Conservation (phyloP, 1,140 invertebrate genomes). For the Panagrolaimus sp. region DNA sequence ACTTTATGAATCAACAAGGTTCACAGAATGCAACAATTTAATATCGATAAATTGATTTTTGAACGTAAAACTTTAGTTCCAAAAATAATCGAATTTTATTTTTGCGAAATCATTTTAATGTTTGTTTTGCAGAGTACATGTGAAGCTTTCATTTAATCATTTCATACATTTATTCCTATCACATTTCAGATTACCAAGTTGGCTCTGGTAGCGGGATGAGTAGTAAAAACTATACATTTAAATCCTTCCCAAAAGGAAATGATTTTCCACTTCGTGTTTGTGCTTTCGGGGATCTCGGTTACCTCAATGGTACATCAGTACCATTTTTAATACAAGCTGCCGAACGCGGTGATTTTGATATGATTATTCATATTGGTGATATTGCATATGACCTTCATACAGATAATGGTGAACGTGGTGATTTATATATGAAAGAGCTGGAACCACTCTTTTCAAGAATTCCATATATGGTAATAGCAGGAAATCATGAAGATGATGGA, state of each 20-base stretch:
- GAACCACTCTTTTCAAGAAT: slow-evolving; percentile 56
- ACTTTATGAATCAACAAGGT: too few relatives aligned
- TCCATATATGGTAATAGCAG: slow-evolving; percentile 61
- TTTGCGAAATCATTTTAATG: too few relatives aligned
- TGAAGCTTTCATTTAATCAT: too few relatives aligned
- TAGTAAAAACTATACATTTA: slow-evolving; percentile 32
- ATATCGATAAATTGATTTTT: too few relatives aligned
- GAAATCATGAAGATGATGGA: slow-evolving; percentile 59
- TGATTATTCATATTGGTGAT: slow-evolving; percentile 52
- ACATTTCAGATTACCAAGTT: slow-evolving; percentile 42
- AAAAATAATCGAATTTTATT: too few relatives aligned
- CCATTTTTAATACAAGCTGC: slow-evolving; percentile 28
- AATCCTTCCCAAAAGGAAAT: slow-evolving; percentile 25
- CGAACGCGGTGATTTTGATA: slow-evolving; percentile 33
- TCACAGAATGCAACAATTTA: too few relatives aligned
- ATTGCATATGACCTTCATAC: slow-evolving; percentile 59
- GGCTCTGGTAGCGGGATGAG: slow-evolving; percentile 16
- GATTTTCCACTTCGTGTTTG: slow-evolving; percentile 32
- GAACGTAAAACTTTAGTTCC: too few relatives aligned
- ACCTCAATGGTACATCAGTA: slow-evolving; percentile 29
- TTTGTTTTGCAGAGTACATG: too few relatives aligned
- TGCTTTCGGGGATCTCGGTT: slow-evolving; percentile 44
- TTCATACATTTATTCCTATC: too few relatives aligned
- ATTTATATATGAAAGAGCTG: slow-evolving; percentile 57
- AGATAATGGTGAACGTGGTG: slow-evolving; percentile 56